Evolutionary conservation across 2,113 vertebrate species (phyloP).

Genomic region (Thamnophis sirtalis): DNA sequence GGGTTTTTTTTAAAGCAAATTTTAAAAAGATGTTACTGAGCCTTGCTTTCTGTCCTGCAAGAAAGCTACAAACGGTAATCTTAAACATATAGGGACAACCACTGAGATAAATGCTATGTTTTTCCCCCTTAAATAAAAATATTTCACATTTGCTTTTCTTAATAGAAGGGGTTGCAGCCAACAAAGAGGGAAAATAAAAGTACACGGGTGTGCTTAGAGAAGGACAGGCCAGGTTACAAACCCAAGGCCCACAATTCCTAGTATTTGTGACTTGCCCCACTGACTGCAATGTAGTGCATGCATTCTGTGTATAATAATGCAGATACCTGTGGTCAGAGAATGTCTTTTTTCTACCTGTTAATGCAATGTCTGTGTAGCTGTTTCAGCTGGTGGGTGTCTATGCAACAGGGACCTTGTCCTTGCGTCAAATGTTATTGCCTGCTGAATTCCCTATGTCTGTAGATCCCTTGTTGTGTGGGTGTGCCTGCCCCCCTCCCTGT

Average conservation of each 20-base stretch:
- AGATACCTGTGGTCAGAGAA: background rate
- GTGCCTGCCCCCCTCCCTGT: background rate
- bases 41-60: background rate
- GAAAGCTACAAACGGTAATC: background rate
- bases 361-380: background rate
- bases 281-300: background rate
- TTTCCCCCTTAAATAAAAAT: background rate
- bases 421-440: background rate
- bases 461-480: conserved; percentile 23
- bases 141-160: background rate
- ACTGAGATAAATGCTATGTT: background rate
- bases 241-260: background rate
- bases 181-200: background rate
- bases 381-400: background rate
- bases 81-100: background rate
- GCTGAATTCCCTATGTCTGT: background rate
- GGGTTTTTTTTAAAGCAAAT: background rate
- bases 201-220: background rate
- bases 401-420: background rate
- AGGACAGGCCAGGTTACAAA: background rate
- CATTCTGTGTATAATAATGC: background rate
- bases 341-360: background rate
- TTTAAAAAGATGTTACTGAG: background rate
- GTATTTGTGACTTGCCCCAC: background rate
- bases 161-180: background rate